phyloP scores from a whole-genome alignment of 2,113 vertebrate species.

The Psittacula cyanocephala region DNA sequence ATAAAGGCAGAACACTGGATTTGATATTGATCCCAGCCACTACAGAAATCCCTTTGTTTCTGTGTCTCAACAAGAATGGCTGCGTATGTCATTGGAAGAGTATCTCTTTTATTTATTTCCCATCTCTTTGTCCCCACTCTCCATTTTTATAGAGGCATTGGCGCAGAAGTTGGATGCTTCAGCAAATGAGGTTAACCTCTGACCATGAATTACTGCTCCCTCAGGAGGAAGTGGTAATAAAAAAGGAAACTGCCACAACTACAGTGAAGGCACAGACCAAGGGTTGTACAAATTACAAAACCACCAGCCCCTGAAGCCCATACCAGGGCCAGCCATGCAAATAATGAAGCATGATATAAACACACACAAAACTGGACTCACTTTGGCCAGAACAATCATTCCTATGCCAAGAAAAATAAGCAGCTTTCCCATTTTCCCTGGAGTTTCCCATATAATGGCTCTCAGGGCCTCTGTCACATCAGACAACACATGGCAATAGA shows the following conservation, averaged over 20 bases:
- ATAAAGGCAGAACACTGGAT: neutral
- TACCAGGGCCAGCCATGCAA: constrained; percentile 8
- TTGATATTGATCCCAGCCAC: neutral
- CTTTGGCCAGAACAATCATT: constrained; percentile 23
- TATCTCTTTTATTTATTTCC: constrained; percentile 25
- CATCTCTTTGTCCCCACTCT: neutral
- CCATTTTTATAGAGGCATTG: constrained; percentile 28
- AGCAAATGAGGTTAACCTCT: constrained; percentile 63
- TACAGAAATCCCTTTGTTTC: neutral
- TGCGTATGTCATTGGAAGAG: neutral
- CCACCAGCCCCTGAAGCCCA: constrained; percentile 24
- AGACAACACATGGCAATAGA: neutral
- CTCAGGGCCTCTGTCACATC: neutral
- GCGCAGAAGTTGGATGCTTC: constrained; percentile 2
- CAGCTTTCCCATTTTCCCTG: constrained; percentile 36
- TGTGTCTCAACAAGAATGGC: neutral
- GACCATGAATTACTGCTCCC: constrained; percentile 51
- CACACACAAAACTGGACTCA: neutral
- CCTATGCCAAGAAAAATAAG: constrained; percentile 11
- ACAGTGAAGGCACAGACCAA: constrained; percentile 6
- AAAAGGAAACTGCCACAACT: constrained; percentile 32
- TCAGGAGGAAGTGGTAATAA: constrained; percentile 35
- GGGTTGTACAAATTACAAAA: constrained; percentile 30
- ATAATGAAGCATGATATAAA: constrained; percentile 44
- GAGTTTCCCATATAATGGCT: neutral